Evolutionary conservation across 1,140 invertebrate species (phyloP), one percentile per base, ranked within the genome.

Genomic region (Yoshiicerus persimilis): DNA sequence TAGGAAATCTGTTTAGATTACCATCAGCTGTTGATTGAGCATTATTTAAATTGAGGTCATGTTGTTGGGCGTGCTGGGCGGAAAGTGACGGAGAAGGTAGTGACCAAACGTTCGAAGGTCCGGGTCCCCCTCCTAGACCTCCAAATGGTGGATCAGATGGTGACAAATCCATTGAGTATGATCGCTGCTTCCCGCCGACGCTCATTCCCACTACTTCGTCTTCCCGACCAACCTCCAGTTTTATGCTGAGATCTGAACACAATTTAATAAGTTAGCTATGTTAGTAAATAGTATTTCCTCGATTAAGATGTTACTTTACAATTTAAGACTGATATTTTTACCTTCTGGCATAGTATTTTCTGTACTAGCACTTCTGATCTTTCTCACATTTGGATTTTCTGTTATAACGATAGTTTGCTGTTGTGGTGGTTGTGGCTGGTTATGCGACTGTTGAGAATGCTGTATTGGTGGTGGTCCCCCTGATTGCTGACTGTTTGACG

Each of bases 291-390:
- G n/a, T n/a, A n/a, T n/a, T n/a, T n/a, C n/a, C n/a, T n/a, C n/a
- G n/a, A n/a, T n/a, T n/a, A n/a, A n/a, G n/a, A n/a, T n/a, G n/a
- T n/a, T n/a, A n/a, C n/a, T n/a, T n/a, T n/a, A n/a, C n/a, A n/a
- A n/a, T n/a, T n/a, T n/a, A n/a, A n/a, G n/a, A n/a, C n/a, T n/a
- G n/a, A n/a, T n/a, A n/a, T n/a, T n/a, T n/a, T n/a, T 89, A 91
- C 90, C 90, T 90, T 91, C 90, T 13, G 90, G 90, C 90, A 91
- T 91, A 13, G 89, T 89, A 77, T 91, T 91, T 87, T 91, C 90
- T n/a, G 90, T 89, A 88, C 89, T 88, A 13, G 88, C 88, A 88
- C 90, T 91, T 70, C 90, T 70, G 56, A 91, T 89, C 87, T 91
- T 91, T 32, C 90, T 84, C 27, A 91, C 88, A 70, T 91, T 91